phyloP scores from a whole-genome alignment of 2,888 invertebrate genomes.

The Agrochola macilenta region DNA sequence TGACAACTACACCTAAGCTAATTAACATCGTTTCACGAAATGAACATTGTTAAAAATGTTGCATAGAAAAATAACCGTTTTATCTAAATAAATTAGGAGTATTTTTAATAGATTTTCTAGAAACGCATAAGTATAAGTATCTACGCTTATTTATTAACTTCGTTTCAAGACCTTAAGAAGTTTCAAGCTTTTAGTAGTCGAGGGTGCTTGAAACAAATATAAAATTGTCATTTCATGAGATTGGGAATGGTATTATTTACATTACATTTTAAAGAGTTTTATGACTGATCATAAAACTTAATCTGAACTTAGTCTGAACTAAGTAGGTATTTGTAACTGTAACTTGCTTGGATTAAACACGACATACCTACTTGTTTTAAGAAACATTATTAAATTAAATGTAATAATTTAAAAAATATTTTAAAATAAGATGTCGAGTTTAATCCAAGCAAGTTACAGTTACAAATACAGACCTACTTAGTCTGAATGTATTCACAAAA shows the following conservation, averaged over 20 bases:
- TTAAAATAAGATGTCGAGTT: too few species aligned
- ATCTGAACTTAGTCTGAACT: too few species aligned
- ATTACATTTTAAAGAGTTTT: not conserved
- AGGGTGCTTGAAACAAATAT: constrained; percentile 2
- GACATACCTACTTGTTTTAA: too few species aligned
- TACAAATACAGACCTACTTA: too few species aligned
- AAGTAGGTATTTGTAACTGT: not conserved
- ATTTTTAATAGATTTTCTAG: not conserved
- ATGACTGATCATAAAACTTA: not conserved
- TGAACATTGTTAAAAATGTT: not conserved
- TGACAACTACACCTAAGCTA: not conserved
- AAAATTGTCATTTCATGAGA: not conserved
- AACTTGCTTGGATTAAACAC: not conserved
- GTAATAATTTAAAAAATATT: too few species aligned
- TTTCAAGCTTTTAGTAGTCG: not conserved
- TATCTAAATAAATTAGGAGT: not conserved
- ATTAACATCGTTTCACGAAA: not conserved
- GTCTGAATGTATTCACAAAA: too few species aligned
- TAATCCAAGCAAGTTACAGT: too few species aligned
- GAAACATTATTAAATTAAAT: too few species aligned
- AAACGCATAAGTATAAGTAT: not conserved
- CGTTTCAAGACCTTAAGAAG: constrained; percentile 14
- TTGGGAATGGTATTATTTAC: not conserved
- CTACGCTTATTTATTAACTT: constrained; percentile 22
- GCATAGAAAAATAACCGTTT: not conserved